Evolutionary conservation across 2,113 vertebrate species (phyloP).

Genomic region (Heterocephalus glaber): DNA sequence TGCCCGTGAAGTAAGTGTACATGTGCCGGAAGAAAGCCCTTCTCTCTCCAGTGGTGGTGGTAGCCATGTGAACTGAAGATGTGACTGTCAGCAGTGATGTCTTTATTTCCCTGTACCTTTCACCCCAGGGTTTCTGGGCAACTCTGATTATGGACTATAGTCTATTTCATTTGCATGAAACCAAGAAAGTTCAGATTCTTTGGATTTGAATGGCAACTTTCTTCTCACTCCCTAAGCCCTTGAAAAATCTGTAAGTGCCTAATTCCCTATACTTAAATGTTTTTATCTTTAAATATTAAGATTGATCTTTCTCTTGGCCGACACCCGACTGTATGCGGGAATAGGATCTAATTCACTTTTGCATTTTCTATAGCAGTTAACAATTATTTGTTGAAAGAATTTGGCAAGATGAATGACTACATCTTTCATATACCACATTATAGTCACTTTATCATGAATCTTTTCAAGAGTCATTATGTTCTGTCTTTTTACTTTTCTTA

Average conservation of each 20-base stretch:
- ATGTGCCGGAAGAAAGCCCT: background rate
- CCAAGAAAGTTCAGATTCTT: background rate
- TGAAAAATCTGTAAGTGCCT: background rate
- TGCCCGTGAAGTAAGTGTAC: background rate
- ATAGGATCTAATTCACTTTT: conserved; percentile 8
- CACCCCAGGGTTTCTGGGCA: background rate
- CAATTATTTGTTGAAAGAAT: background rate
- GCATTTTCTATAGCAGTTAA: conserved; percentile 7
- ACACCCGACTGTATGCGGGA: background rate
- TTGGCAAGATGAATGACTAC: background rate
- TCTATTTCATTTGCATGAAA: background rate
- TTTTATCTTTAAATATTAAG: conserved; percentile 54
- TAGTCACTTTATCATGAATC: background rate
- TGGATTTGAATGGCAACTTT: background rate
- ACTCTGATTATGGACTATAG: background rate
- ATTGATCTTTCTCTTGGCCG: background rate
- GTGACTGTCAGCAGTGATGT: background rate
- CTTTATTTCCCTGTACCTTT: background rate
- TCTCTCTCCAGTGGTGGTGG: background rate
- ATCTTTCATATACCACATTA: background rate
- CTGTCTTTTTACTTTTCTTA: background rate
- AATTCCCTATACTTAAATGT: background rate
- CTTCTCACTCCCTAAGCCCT: background rate
- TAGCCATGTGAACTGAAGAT: background rate
- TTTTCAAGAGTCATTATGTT: background rate